phyloP scores from a whole-genome alignment of 2,797 vertebrate genomes.

The Cottoperca gobio region DNA sequence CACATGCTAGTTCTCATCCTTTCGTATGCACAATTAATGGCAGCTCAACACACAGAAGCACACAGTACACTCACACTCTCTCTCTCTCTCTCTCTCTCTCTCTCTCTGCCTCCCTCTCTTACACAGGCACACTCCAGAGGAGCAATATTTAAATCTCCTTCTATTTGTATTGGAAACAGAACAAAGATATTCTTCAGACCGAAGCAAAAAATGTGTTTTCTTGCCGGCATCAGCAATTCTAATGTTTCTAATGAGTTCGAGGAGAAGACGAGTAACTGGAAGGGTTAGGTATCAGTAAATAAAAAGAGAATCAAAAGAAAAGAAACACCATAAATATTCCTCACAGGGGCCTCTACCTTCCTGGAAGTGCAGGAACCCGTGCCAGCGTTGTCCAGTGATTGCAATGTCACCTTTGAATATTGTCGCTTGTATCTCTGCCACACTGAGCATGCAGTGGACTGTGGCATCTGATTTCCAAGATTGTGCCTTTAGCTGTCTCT shows the following conservation, averaged over 20 bases:
- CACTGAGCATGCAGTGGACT: slow-evolving; percentile 38
- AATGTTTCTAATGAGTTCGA: slow-evolving; percentile 83
- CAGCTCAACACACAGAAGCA: slow-evolving; percentile 64
- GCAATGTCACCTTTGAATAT: slow-evolving; percentile 72
- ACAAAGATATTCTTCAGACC: slow-evolving; percentile 85
- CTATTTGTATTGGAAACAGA: slow-evolving; percentile 87
- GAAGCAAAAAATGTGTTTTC: slow-evolving; percentile 84
- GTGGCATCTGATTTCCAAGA: slow-evolving; percentile 68
- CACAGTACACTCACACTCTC: slow-evolving; percentile 43
- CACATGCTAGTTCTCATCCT: slow-evolving; percentile 57
- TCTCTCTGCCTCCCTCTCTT: slow-evolving; percentile 48
- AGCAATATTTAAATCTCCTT: slow-evolving; percentile 84
- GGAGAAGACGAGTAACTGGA: slow-evolving; percentile 67
- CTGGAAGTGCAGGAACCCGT: slow-evolving; percentile 23
- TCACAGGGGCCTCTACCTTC: slow-evolving; percentile 34
- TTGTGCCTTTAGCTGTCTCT: slow-evolving; percentile 50
- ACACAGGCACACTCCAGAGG: slow-evolving; percentile 68
- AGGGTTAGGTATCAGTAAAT: slow-evolving; percentile 70
- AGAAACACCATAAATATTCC: slow-evolving; percentile 49
- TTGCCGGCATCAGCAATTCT: slow-evolving; percentile 85
- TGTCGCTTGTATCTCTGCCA: slow-evolving; percentile 41
- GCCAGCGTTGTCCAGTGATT: slow-evolving; percentile 55
- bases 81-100: slow-evolving; percentile 42
- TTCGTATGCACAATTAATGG: slow-evolving; percentile 64
- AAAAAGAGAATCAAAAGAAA: slow-evolving; percentile 51